Evolutionary conservation across 2,797 vertebrate genomes (phyloP).

Genomic region (Antrozous pallidus): DNA sequence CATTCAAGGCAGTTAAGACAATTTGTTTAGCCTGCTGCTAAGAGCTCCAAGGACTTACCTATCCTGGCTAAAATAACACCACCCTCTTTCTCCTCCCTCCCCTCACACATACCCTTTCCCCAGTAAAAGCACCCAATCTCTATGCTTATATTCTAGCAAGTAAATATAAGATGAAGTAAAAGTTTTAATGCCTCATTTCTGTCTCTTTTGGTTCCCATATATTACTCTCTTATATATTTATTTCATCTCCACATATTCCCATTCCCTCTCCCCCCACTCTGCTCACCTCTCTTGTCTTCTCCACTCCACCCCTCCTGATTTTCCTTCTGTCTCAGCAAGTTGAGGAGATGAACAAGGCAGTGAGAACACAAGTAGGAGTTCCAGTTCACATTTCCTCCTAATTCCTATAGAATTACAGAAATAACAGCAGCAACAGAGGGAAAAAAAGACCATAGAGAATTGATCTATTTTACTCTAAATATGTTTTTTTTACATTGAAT

Average conservation of each 20-base stretch:
- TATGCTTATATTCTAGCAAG: not conserved
- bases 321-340: not conserved
- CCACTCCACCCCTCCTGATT: not conserved
- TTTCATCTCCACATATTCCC: not conserved
- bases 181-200: not conserved
- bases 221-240: not conserved
- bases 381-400: not conserved
- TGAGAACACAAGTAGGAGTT: not conserved
- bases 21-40: constrained; percentile 60
- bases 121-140: not conserved
- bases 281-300: not conserved
- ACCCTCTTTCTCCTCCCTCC: fast-evolving
- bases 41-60: constrained; percentile 47
- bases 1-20: constrained; percentile 73
- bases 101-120: not conserved
- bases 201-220: not conserved
- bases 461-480: not conserved
- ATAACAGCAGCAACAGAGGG: not conserved
- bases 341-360: not conserved
- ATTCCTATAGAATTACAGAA: not conserved
- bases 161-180: not conserved
- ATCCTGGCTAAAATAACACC: not conserved
- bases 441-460: not conserved
- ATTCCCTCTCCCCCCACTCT: too few species aligned
- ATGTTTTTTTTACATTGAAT: not conserved